Percentiles rank a stretch among this genome's conserved stretches.
These are phyloP conservation scores for Phasia obesa DNA, from an alignment of 2,888 invertebrate genomes.

Conservation along the genomic window DNA sequence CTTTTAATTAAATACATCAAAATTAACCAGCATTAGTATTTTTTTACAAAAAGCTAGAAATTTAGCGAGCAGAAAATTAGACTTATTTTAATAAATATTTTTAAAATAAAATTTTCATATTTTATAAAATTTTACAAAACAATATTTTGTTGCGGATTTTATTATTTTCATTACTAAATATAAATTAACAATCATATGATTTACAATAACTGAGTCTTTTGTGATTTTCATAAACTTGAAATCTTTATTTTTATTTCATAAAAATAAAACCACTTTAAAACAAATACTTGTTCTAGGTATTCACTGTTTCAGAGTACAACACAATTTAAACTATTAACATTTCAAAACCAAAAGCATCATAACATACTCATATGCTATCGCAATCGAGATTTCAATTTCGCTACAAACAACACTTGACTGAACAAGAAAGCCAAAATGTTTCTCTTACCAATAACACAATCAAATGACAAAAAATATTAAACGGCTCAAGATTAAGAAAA, in stretches of 20 bases:
- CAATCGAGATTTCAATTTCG: slow-evolving; percentile 42
- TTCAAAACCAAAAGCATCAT: slow-evolving; percentile 21
- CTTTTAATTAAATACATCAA: no score
- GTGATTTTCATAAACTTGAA: neutral
- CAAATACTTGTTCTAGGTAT: neutral
- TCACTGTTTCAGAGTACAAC: neutral
- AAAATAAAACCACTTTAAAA: neutral
- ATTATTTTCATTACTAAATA: no score
- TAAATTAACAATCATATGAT: no score
- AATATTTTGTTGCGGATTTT: no score
- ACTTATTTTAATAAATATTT: no score
- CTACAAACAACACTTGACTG: slow-evolving; percentile 27
- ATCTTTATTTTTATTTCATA: neutral
- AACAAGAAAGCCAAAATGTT: slow-evolving; percentile 46
- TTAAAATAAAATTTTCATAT: no score
- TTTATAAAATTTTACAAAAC: no score
- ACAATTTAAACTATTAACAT: slow-evolving; percentile 36
- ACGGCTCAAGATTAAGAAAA: slow-evolving; percentile 29
- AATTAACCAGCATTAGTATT: no score
- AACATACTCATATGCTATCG: neutral
- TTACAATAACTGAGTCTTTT: no score
- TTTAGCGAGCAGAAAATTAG: no score
- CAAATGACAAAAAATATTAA: slow-evolving; percentile 38
- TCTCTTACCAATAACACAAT: slow-evolving; percentile 20
- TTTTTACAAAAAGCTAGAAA: no score